Evolutionary conservation across 2,113 vertebrate genomes (phyloP), one percentile per base, ranked within the genome.

Genomic region (Rafetus swinhoei): DNA sequence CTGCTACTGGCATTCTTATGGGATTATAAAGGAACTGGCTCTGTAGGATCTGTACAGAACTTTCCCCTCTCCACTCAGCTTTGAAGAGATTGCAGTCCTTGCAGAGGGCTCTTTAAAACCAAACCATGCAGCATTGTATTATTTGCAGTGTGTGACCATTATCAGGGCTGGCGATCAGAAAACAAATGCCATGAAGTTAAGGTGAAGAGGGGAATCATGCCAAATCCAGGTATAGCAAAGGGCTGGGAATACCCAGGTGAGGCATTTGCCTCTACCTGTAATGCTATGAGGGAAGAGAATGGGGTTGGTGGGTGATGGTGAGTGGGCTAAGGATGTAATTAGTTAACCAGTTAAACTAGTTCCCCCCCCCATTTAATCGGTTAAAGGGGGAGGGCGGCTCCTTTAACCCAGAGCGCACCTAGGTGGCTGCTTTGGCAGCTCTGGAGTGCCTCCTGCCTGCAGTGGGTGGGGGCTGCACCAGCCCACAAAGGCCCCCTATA

Each of bases 41-140:
- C 90, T 93, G 82, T 5, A 84, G 94, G 87, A 82, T 2, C 92
- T 91, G 89, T 54, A 59, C 88, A 94, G 84, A 93, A 72, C 88
- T 85, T 92, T 93, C 19, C 96, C 87, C 88, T 92, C 57, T 59
- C n/a, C 45, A 95, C 93, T 93, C 94, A 93, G 91, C 89, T 96
- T 87, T 95, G 82, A 59, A 86, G 96, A 92, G 88, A 90, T 88
- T 97, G 62, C 95, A 72, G 95, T 88, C 88, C 88, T 95, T 88
- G 90, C 95, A 96, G 88, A 83, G 79, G 95, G 85, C 60, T 81
- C 91, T 90, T 91, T 90, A 86, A 79, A 74, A 27, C 88, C 25
- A 69, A 50, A 25, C 92, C 90, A 24, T 79, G 86, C 81, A 91
- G 87, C 29, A 39, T 0, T 0, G 89, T 92, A 89, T 22, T 81